phyloP scores from a whole-genome alignment of 2,113 vertebrate genomes.

The Campylomormyrus numenius region DNA sequence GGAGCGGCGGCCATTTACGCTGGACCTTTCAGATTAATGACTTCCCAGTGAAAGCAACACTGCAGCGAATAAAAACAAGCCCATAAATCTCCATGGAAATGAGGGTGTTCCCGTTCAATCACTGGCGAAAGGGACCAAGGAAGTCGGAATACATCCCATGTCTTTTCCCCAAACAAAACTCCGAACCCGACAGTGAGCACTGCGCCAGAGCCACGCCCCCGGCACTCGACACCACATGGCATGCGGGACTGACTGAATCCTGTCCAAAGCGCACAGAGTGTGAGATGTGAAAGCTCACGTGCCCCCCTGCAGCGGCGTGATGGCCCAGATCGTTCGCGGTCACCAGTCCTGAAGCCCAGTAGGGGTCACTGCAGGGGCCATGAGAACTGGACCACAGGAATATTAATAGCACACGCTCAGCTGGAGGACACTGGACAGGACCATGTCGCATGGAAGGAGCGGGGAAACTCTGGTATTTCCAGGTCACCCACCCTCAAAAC shows the following conservation, averaged over 20 bases:
- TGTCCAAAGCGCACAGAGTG: background rate
- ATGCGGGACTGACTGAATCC: background rate
- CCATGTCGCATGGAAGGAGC: slow-evolving; percentile 39
- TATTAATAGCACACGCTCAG: slow-evolving; percentile 35
- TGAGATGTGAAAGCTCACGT: background rate
- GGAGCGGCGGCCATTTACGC: background rate
- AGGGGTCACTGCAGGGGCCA: slow-evolving; percentile 44
- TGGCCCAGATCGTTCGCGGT: background rate
- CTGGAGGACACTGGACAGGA: slow-evolving; percentile 37
- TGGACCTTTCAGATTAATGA: background rate
- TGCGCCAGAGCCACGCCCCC: background rate
- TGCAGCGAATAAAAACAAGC: background rate
- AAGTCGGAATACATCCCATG: background rate
- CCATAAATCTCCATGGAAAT: background rate
- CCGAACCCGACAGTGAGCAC: background rate
- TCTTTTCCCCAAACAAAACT: background rate
- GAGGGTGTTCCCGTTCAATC: background rate
- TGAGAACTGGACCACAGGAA: slow-evolving; percentile 58
- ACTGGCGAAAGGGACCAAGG: background rate
- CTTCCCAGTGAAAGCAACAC: background rate
- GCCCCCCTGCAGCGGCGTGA: slow-evolving; percentile 10
- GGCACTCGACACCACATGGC: background rate
- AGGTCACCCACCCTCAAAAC: slow-evolving; percentile 47
- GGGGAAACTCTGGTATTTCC: slow-evolving; percentile 51
- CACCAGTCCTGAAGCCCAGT: background rate